phyloP scores from a whole-genome alignment of 1,140 invertebrate species.

The Dendrolimus punctatus region DNA sequence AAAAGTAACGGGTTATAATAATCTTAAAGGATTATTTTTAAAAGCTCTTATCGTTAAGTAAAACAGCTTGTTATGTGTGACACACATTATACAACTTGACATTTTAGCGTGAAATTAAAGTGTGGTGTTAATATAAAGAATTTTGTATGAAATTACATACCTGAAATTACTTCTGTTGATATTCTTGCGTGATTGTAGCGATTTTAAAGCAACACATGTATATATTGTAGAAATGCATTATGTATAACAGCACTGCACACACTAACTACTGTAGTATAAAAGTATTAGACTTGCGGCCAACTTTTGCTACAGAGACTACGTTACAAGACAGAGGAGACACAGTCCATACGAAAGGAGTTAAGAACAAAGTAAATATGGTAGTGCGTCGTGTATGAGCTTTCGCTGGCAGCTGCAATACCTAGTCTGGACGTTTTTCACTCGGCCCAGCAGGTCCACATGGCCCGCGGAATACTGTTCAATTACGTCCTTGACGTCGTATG shows the following conservation, averaged over 20 bases:
- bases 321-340: conserved; percentile 41
- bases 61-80: neutral
- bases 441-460: conserved; percentile 89
- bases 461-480: conserved; percentile 97
- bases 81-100: neutral
- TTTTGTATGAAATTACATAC: neutral
- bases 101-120: conserved; percentile 1
- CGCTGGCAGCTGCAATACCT: conserved; percentile 74
- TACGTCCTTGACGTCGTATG: conserved; percentile 97
- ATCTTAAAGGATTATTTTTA: too few relatives aligned
- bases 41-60: too few relatives aligned
- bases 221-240: conserved; percentile 21
- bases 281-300: conserved; percentile 37
- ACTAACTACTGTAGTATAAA: conserved; percentile 37
- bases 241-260: conserved; percentile 40
- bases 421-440: conserved; percentile 92
- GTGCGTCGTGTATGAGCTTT: conserved; percentile 41
- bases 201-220: conserved; percentile 21
- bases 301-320: conserved; percentile 43
- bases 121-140: neutral
- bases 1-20: too few relatives aligned
- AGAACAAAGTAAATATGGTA: conserved; percentile 31
- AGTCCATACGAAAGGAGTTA: conserved; percentile 44
- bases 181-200: conserved; percentile 5
- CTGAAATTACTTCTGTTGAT: neutral